These are phyloP conservation scores for Monochamus alternatus DNA, from an alignment of 2,888 invertebrate genomes.

Conservation along the genomic window DNA sequence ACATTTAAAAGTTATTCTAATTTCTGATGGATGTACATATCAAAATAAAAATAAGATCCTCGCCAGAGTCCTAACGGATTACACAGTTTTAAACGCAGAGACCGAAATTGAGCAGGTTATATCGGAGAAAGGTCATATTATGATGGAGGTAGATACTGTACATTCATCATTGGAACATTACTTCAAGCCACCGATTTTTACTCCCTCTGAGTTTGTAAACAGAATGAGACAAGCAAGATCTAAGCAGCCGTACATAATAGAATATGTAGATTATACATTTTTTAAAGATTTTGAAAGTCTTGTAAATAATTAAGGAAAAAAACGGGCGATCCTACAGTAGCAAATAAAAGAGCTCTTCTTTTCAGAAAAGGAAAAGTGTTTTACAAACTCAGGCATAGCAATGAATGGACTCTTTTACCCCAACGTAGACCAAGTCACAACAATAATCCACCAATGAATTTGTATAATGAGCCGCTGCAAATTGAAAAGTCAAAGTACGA, in stretches of 20 bases:
- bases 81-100: neutral
- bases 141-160: neutral
- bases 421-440: neutral
- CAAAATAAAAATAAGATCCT: constrained; percentile 19
- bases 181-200: neutral
- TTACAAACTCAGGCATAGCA: neutral
- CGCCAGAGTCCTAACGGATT: neutral
- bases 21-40: constrained; percentile 15
- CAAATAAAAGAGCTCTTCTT: neutral
- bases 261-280: neutral
- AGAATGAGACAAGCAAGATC: neutral
- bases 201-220: neutral
- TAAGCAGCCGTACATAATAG: neutral
- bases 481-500: neutral
- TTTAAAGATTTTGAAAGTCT: neutral
- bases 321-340: neutral
- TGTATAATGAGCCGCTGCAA: neutral
- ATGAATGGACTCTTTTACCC: neutral
- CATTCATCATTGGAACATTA: neutral
- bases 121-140: constrained; percentile 11
- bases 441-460: neutral
- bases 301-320: neutral
- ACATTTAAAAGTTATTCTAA: neutral
- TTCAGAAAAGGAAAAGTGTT: neutral
- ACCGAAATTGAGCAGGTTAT: neutral